Evolutionary conservation across 35 echinoderm and acorn worm genomes (phyloP).

Genomic region (Lytechinus variegatus): DNA sequence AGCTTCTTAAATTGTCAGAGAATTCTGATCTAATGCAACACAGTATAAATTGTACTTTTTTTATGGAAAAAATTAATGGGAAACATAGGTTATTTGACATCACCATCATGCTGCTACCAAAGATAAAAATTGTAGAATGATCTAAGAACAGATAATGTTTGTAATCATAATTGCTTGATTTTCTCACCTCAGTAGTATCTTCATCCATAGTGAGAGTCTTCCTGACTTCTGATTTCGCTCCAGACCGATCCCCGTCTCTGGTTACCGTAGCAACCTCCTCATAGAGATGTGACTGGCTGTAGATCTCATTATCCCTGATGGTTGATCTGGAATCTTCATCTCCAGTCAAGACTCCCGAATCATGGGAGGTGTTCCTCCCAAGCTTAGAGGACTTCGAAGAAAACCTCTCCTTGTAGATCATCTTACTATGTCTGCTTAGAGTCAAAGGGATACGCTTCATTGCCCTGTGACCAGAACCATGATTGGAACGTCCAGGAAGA

Average conservation of each 20-base stretch:
- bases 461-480: slow-evolving; percentile 2
- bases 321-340: slow-evolving; percentile 55
- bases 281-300: slow-evolving; percentile 63
- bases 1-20: too few species aligned
- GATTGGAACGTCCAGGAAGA: slow-evolving; percentile 48
- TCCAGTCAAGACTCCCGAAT: slow-evolving; percentile 77
- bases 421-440: slow-evolving; percentile 2
- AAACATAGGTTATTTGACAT: too few species aligned
- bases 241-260: slow-evolving; percentile 19
- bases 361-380: slow-evolving; percentile 68
- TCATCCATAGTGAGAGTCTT: slow-evolving; percentile 61
- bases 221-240: slow-evolving; percentile 54
- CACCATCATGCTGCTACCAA: too few species aligned
- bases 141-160: too few species aligned
- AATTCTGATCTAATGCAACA: too few species aligned
- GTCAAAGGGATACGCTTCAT: slow-evolving; percentile 51
- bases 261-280: slow-evolving; percentile 61
- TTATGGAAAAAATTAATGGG: too few species aligned
- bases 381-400: slow-evolving; percentile 50
- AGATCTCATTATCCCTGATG: background rate
- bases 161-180: background rate
- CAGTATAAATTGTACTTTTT: too few species aligned
- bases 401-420: slow-evolving; percentile 22
- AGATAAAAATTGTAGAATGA: too few species aligned
- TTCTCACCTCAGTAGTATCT: slow-evolving; percentile 82